Conservation (phyloP, 2,113 vertebrate species). For the Lepidothrix coronata region DNA sequence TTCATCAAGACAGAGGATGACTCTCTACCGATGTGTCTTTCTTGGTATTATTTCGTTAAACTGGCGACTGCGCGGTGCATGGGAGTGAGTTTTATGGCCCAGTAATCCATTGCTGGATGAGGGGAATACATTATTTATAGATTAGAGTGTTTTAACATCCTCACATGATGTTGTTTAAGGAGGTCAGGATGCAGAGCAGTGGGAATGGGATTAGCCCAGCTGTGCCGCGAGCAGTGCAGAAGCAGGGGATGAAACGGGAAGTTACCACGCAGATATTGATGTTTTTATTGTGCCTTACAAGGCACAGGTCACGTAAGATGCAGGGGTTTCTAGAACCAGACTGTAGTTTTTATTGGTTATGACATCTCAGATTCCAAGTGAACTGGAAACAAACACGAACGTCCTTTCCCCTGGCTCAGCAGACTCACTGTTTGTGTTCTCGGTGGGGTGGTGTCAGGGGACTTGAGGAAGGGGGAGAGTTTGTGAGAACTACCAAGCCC, state of each 20-base stretch:
- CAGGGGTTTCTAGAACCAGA: not conserved
- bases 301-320: not conserved
- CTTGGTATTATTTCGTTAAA: not conserved
- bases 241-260: not conserved
- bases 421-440: not conserved
- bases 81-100: constrained; percentile 40
- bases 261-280: not conserved
- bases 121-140: constrained; percentile 62
- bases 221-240: not conserved
- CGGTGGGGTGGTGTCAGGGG: not conserved
- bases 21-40: not conserved
- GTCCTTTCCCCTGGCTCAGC: not conserved
- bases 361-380: not conserved
- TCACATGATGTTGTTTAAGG: constrained; percentile 24
- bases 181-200: not conserved
- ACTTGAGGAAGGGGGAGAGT: not conserved
- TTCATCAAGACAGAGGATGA: not conserved
- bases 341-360: not conserved
- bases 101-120: constrained; percentile 46
- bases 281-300: not conserved
- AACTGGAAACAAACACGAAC: not conserved
- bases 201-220: constrained; percentile 30
- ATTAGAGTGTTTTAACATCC: constrained; percentile 41
- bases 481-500: not conserved
- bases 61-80: not conserved